phyloP scores from a whole-genome alignment of 1,140 invertebrate species.

The Monomorium pharaonis region DNA sequence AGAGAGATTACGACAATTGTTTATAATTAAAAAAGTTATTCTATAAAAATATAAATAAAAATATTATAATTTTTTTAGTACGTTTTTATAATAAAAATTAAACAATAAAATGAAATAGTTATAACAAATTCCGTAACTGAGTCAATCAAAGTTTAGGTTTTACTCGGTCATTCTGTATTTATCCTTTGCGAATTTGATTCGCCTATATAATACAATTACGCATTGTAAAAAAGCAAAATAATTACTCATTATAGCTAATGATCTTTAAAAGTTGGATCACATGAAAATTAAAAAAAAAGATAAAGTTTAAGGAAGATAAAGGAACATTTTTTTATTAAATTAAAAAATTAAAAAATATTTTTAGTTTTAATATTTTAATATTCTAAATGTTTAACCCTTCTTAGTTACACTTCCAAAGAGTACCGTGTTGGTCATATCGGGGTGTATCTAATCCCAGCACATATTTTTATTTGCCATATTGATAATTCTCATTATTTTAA shows the following conservation, averaged over 20 bases:
- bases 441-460: too few relatives aligned
- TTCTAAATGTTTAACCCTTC: neutral
- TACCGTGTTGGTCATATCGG: too few relatives aligned
- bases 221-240: neutral
- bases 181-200: conserved; percentile 59
- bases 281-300: neutral
- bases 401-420: too few relatives aligned
- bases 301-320: neutral
- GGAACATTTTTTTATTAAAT: neutral
- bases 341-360: neutral
- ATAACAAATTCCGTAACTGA: conserved; percentile 34
- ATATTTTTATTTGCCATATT: too few relatives aligned
- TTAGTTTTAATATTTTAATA: neutral
- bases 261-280: neutral
- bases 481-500: too few relatives aligned
- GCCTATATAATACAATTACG: neutral
- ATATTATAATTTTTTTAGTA: neutral
- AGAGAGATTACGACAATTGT: neutral
- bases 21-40: neutral
- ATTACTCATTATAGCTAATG: neutral
- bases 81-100: neutral
- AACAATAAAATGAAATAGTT: neutral
- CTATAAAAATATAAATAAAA: neutral
- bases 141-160: conserved; percentile 69
- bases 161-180: conserved; percentile 75